Percentiles rank a stretch among this genome's conserved stretches.
Conservation (phyloP, 2,797 vertebrate species). For the Poecilia wingei region DNA sequence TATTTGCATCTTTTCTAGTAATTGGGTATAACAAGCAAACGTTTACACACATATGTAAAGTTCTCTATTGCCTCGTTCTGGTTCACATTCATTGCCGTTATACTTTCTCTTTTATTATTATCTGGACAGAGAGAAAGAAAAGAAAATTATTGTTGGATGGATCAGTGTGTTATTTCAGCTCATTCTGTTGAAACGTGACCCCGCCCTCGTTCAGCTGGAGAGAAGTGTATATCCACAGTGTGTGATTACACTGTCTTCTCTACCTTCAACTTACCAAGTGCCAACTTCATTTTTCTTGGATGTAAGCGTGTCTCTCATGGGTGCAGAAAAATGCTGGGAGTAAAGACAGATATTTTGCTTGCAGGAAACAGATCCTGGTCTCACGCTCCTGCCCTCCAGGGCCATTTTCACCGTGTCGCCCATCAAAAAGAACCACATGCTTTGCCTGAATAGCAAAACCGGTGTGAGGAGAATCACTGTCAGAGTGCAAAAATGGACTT, state of each 20-base stretch:
- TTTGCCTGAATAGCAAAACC: constrained; percentile 43
- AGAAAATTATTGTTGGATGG: constrained; percentile 53
- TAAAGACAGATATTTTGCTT: constrained; percentile 55
- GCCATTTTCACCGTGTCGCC: constrained; percentile 46
- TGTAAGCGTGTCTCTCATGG: constrained; percentile 39
- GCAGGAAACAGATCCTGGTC: constrained; percentile 65
- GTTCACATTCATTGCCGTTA: neutral
- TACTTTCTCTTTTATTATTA: constrained; percentile 3
- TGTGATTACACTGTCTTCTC: constrained; percentile 55
- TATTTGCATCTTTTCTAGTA: neutral
- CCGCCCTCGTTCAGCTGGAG: constrained; percentile 53
- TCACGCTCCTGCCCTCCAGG: constrained; percentile 51
- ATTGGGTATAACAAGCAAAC: neutral
- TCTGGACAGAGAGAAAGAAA: constrained; percentile 29
- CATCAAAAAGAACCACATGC: constrained; percentile 49
- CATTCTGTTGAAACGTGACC: constrained; percentile 45
- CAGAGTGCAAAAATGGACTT: neutral
- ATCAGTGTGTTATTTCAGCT: constrained; percentile 56
- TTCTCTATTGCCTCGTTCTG: neutral
- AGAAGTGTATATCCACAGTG: constrained; percentile 53
- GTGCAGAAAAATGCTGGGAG: constrained; percentile 48
- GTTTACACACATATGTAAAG: neutral
- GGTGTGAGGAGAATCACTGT: constrained; percentile 38
- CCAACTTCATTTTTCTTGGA: constrained; percentile 63
- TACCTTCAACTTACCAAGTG: constrained; percentile 36